Conservation (phyloP, 2,888 invertebrate genomes). For the Diaperis boleti region DNA sequence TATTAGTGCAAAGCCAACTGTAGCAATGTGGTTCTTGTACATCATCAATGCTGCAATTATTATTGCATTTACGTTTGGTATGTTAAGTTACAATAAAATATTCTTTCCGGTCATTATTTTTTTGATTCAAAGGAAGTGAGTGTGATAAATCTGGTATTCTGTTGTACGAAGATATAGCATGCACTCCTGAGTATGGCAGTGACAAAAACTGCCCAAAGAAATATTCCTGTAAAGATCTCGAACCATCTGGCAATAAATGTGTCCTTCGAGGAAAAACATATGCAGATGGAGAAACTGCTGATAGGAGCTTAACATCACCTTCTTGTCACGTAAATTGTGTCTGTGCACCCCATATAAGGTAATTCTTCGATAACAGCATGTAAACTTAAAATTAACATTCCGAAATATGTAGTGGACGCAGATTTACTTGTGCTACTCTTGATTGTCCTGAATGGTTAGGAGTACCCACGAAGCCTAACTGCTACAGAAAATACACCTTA, state of each 20-base stretch:
- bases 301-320: constrained; percentile 39
- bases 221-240: constrained; percentile 46
- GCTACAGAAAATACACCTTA: constrained; percentile 13
- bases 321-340: constrained; percentile 46
- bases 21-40: too few species aligned
- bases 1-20: too few species aligned
- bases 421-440: constrained; percentile 24
- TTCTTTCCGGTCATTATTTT: too few species aligned
- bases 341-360: too few species aligned
- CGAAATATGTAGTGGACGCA: not conserved
- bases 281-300: constrained; percentile 37
- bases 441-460: constrained; percentile 34
- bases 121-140: too few species aligned
- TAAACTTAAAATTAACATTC: not conserved
- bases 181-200: constrained; percentile 43
- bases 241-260: constrained; percentile 22
- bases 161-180: constrained; percentile 52
- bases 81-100: too few species aligned
- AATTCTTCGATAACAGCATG: not conserved
- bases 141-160: constrained; percentile 48
- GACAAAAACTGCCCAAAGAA: constrained; percentile 45
- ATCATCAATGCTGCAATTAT: too few species aligned
- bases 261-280: constrained; percentile 43
- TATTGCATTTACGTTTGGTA: too few species aligned
- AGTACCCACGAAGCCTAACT: not conserved